Evolutionary conservation across 2,113 vertebrate species (phyloP).

Genomic region (Xiphias gladius): DNA sequence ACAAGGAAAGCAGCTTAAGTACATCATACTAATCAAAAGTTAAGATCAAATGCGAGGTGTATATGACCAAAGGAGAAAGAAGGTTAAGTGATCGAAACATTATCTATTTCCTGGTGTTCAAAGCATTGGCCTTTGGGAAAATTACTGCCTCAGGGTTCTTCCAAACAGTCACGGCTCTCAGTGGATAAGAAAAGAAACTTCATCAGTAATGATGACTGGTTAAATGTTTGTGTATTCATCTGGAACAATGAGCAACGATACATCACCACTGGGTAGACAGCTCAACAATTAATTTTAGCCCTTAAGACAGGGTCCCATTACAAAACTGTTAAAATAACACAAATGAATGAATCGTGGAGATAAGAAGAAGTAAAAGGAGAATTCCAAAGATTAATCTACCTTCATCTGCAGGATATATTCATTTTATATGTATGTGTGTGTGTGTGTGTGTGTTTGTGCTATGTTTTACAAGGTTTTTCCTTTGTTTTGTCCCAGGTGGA

Average conservation of each 20-base stretch:
- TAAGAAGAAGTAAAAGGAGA: not conserved
- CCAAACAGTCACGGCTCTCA: not conserved
- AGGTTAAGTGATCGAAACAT: not conserved
- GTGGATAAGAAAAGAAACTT: constrained; percentile 17
- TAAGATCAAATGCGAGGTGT: not conserved
- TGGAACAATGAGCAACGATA: constrained; percentile 3
- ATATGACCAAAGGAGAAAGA: not conserved
- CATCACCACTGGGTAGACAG: not conserved
- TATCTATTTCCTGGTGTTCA: constrained; percentile 27
- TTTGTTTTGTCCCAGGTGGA: constrained; percentile 89
- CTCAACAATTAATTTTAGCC: not conserved
- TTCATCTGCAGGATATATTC: not conserved
- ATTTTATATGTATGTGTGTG: no score
- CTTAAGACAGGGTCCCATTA: not conserved
- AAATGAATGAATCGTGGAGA: not conserved
- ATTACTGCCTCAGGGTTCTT: constrained; percentile 3
- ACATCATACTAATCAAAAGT: not conserved
- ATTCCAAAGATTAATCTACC: not conserved
- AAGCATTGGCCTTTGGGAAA: not conserved
- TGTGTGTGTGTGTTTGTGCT: not conserved
- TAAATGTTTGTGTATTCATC: constrained; percentile 15
- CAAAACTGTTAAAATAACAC: not conserved
- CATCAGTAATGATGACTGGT: constrained; percentile 5
- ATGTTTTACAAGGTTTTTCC: not conserved
- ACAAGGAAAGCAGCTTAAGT: not conserved